phyloP scores from a whole-genome alignment of 2,113 vertebrate genomes.

The Panthera leo region DNA sequence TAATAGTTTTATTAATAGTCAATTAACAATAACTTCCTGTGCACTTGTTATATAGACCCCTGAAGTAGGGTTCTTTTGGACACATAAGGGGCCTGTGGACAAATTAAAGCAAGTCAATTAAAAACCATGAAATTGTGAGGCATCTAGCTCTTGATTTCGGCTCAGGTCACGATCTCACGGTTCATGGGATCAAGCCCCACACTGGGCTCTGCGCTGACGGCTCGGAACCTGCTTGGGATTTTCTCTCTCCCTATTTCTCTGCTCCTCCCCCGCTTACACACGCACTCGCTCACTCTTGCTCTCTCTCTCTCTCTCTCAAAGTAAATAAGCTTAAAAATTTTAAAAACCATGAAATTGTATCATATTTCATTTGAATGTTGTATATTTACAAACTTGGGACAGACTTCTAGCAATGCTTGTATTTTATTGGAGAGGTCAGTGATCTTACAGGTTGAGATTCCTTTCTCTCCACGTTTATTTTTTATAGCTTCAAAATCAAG shows the following conservation, averaged over 20 bases:
- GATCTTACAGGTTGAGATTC: not conserved
- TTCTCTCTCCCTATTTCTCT: no score
- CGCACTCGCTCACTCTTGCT: no score
- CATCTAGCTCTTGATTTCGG: no score
- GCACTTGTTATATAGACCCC: not conserved
- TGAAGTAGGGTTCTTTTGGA: not conserved
- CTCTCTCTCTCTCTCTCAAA: no score
- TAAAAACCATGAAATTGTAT: not conserved
- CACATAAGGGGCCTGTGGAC: not conserved
- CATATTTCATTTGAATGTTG: not conserved
- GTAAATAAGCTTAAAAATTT: no score
- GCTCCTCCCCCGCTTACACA: no score
- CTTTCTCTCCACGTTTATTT: not conserved
- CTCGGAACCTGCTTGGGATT: no score
- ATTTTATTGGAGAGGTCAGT: not conserved
- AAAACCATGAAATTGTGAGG: not conserved
- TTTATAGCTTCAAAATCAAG: conserved; percentile 26
- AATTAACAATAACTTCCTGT: not conserved
- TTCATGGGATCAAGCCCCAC: no score
- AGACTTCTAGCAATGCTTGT: not conserved
- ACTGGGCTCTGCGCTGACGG: no score
- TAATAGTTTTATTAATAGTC: not conserved
- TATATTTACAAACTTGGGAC: not conserved
- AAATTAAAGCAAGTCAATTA: not conserved
- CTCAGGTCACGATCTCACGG: no score